These are phyloP conservation scores for Antigone vipio DNA, from an alignment of 2,113 vertebrate genomes.

Conservation along the genomic window DNA sequence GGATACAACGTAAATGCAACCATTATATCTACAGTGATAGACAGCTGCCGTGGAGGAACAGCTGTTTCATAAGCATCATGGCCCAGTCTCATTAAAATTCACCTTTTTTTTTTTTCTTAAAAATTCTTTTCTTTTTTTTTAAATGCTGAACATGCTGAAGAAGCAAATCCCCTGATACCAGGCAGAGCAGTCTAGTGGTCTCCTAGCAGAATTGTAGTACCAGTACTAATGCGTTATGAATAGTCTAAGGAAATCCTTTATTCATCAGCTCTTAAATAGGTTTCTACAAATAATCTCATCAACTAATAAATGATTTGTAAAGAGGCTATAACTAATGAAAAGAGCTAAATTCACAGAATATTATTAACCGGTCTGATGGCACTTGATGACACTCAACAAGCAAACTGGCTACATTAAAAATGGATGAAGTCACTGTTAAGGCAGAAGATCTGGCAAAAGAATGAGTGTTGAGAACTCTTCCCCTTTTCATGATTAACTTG, in stretches of 20 bases:
- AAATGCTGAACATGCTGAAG: background rate
- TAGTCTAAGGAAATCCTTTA: background rate
- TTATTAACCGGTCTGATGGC: background rate
- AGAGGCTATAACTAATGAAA: background rate
- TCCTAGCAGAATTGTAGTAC: background rate
- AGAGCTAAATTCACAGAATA: background rate
- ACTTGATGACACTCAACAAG: background rate
- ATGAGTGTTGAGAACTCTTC: background rate
- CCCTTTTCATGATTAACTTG: background rate
- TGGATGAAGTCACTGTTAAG: background rate
- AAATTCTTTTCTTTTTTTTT: background rate
- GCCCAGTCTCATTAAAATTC: background rate
- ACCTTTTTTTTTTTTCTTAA: background rate
- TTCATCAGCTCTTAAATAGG: background rate
- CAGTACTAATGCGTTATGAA: background rate
- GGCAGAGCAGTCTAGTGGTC: background rate
- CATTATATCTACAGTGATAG: background rate
- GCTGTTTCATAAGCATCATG: background rate
- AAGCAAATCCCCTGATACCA: background rate
- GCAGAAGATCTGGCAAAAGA: background rate
- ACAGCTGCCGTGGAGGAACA: background rate
- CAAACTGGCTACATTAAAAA: background rate
- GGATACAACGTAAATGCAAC: background rate
- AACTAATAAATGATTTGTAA: background rate
- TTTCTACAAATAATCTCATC: slow-evolving; percentile 6